Conservation (phyloP, 2,113 vertebrate species). For the Phaethornis superciliosus region DNA sequence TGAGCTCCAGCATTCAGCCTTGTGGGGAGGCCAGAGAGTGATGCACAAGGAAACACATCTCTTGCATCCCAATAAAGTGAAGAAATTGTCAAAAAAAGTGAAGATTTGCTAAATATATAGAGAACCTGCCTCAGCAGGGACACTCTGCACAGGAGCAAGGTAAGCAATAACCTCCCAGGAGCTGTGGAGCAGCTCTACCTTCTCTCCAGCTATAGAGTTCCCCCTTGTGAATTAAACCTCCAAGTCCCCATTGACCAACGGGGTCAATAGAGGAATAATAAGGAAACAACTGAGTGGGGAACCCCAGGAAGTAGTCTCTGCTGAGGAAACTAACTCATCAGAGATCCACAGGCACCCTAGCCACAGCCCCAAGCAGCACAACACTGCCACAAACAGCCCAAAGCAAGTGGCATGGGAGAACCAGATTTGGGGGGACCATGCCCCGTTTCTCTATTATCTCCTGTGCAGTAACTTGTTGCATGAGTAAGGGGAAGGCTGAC, state of each 20-base stretch:
- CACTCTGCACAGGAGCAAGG: neutral
- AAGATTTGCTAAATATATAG: too few species aligned
- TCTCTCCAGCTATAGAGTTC: neutral
- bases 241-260: neutral
- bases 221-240: neutral
- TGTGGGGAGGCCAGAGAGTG: accelerated
- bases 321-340: neutral
- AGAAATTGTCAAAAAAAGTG: neutral
- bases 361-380: too few species aligned
- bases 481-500: neutral
- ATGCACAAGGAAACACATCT: neutral
- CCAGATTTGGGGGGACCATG: neutral
- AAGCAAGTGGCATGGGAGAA: neutral
- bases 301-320: neutral
- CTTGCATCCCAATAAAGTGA: neutral
- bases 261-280: neutral
- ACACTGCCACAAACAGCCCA: neutral
- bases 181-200: neutral
- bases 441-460: neutral
- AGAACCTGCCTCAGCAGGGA: neutral
- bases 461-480: neutral
- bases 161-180: neutral
- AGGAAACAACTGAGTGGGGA: neutral
- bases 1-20: neutral
- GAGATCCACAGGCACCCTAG: neutral